Evolutionary conservation across 2,113 vertebrate genomes (phyloP).

Genomic region (Tichodroma muraria): DNA sequence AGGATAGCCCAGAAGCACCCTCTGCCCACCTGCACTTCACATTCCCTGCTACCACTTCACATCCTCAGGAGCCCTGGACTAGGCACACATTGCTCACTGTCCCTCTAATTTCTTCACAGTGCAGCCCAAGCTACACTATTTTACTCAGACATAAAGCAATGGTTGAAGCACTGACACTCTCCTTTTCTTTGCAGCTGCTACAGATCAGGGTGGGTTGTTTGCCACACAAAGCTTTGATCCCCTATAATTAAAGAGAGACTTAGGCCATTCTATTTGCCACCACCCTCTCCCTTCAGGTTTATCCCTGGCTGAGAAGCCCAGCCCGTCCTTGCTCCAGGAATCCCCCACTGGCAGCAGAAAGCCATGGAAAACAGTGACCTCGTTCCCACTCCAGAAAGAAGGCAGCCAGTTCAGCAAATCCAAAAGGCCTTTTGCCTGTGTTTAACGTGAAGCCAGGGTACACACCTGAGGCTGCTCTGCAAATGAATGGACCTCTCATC

Average conservation of each 20-base stretch:
- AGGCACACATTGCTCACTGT: neutral
- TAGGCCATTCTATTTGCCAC: neutral
- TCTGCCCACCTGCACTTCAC: neutral
- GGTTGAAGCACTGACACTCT: neutral
- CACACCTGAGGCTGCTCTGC: neutral
- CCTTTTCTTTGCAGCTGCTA: neutral
- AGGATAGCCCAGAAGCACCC: rapidly evolving
- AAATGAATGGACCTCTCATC: neutral
- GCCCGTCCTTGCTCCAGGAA: neutral
- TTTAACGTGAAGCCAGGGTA: rapidly evolving
- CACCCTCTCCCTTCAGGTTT: rapidly evolving
- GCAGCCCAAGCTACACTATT: rapidly evolving
- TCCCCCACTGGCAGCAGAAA: neutral
- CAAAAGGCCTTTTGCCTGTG: neutral
- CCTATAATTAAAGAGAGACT: neutral
- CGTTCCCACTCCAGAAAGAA: rapidly evolving
- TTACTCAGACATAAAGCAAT: rapidly evolving
- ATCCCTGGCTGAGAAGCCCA: neutral
- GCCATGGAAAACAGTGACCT: neutral
- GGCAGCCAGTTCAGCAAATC: neutral
- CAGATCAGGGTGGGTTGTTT: neutral
- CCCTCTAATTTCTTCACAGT: neutral
- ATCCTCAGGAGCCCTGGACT: too few relatives aligned
- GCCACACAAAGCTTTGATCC: neutral
- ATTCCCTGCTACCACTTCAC: neutral